These are phyloP conservation scores for Ascaphus truei DNA, from an alignment of 2,113 vertebrate species.

Conservation along the genomic window DNA sequence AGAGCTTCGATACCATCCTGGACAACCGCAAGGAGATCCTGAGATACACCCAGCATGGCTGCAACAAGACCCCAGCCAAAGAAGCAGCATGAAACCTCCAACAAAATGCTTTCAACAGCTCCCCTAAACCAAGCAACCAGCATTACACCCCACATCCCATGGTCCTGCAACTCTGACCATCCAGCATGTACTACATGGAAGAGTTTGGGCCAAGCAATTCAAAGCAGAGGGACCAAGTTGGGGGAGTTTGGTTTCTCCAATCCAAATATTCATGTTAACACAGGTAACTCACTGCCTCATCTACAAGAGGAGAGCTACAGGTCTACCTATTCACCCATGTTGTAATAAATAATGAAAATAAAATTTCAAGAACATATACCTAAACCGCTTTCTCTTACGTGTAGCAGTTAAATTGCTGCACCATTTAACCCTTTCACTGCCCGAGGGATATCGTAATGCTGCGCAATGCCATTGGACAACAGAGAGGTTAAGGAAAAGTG, in stretches of 20 bases:
- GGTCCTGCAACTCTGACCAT: background rate
- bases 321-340: background rate
- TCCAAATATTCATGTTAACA: background rate
- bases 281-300: background rate
- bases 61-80: slow-evolving; percentile 1
- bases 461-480: too few relatives aligned
- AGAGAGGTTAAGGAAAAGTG: too few relatives aligned
- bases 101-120: background rate
- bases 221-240: background rate
- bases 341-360: background rate
- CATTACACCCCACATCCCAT: background rate
- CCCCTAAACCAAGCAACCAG: background rate
- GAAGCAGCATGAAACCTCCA: background rate
- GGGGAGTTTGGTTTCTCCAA: background rate
- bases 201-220: background rate
- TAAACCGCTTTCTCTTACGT: background rate
- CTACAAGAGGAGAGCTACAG: background rate
- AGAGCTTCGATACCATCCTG: slow-evolving; percentile 92
- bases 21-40: slow-evolving; percentile 92
- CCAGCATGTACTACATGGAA: background rate
- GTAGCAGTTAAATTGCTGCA: too few relatives aligned
- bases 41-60: slow-evolving; percentile 70
- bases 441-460: too few relatives aligned
- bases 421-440: too few relatives aligned
- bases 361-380: background rate